Conservation (phyloP, 2,113 vertebrate species). For the Gnathonemus longibarbis region DNA sequence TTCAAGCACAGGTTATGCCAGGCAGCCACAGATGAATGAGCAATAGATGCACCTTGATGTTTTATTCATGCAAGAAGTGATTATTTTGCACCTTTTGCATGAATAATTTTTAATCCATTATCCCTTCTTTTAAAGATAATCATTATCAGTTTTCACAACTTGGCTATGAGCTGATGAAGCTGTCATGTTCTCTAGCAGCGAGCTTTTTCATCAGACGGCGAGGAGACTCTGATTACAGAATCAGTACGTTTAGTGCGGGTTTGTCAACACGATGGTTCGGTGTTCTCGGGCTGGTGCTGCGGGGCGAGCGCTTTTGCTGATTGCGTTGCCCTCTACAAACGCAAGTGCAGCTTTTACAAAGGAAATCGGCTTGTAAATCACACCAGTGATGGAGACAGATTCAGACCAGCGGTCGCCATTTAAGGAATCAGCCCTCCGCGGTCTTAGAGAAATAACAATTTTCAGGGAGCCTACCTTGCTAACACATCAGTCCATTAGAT, state of each 20-base stretch:
- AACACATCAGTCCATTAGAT: neutral
- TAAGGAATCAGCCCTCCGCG: neutral
- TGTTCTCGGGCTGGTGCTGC: neutral
- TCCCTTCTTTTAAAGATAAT: conserved; percentile 6
- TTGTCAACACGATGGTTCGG: neutral
- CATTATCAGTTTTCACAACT: conserved; percentile 11
- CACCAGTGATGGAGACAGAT: neutral
- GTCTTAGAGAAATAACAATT: neutral
- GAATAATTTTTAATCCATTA: conserved; percentile 16
- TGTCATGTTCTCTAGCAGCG: neutral
- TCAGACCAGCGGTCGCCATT: neutral
- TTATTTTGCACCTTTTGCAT: conserved; percentile 12
- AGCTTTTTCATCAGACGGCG: neutral
- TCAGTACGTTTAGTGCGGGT: neutral
- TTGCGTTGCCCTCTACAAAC: neutral
- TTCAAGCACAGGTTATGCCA: neutral
- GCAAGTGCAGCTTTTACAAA: neutral
- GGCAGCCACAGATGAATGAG: neutral
- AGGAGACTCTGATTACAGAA: neutral
- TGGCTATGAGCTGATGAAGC: neutral
- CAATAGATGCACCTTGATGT: conserved; percentile 1
- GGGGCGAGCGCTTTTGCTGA: neutral
- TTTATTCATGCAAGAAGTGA: neutral
- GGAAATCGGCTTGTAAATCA: neutral
- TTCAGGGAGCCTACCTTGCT: neutral